phyloP scores from a whole-genome alignment of 2,113 vertebrate species.

The Glareola pratincola region DNA sequence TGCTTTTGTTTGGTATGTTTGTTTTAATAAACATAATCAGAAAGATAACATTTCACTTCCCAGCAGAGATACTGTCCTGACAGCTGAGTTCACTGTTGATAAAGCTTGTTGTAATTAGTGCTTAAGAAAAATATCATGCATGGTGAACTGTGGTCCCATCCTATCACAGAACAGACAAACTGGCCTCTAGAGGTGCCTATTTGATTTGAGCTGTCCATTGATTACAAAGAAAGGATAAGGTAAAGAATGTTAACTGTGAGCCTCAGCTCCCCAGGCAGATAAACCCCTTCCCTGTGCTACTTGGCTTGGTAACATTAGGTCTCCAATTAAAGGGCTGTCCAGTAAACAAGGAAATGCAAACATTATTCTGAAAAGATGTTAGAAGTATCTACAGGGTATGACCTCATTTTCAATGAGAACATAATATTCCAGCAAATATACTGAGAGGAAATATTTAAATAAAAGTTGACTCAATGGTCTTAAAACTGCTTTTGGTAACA shows the following conservation, averaged over 20 bases:
- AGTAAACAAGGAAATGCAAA: neutral
- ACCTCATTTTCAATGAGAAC: neutral
- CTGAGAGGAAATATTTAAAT: neutral
- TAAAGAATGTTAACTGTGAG: neutral
- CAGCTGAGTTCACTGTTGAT: neutral
- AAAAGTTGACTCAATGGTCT: neutral
- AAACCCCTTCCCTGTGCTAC: neutral
- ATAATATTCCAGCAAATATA: neutral
- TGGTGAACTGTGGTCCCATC: fast-evolving
- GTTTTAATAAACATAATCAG: neutral
- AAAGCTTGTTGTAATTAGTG: neutral
- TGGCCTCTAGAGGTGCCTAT: neutral
- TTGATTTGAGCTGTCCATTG: neutral
- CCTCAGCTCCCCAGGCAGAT: neutral
- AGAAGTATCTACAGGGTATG: neutral
- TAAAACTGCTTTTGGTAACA: neutral
- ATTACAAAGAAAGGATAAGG: neutral
- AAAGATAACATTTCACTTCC: neutral
- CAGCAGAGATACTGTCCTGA: neutral
- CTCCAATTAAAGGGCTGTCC: neutral
- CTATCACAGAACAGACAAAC: neutral
- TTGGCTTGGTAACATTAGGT: neutral
- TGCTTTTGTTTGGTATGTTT: neutral
- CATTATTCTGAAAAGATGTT: neutral
- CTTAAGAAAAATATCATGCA: neutral